These are phyloP conservation scores for Caenorhabditis tropicalis DNA, from an alignment of 1,140 invertebrate genomes.

Conservation along the genomic window DNA sequence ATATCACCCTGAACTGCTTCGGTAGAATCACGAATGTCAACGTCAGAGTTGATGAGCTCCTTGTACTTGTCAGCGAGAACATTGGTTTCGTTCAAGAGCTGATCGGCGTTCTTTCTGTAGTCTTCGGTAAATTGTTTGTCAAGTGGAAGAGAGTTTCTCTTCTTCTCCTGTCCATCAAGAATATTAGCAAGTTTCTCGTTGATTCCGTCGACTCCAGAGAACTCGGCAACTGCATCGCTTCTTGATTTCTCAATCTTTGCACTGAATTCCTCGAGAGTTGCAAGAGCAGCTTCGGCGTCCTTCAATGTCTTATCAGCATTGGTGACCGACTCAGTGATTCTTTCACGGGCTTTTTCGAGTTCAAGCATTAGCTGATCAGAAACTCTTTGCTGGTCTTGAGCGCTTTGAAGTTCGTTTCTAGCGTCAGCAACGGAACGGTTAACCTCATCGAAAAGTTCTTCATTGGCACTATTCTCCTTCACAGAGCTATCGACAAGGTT, in stretches of 20 bases:
- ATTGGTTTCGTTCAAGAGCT: conserved; percentile 28
- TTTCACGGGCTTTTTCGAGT: conserved; percentile 55
- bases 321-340: conserved; percentile 60
- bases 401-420: conserved; percentile 52
- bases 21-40: conserved; percentile 54
- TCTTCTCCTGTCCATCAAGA: not conserved
- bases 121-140: not conserved
- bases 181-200: conserved; percentile 5
- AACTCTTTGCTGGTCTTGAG: conserved; percentile 56
- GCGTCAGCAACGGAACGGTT: conserved; percentile 54
- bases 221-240: conserved; percentile 62
- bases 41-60: conserved; percentile 54
- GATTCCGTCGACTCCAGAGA: conserved; percentile 62
- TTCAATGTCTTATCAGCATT: conserved; percentile 60
- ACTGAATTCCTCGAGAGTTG: conserved; percentile 61
- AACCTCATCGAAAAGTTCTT: conserved; percentile 48
- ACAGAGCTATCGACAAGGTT: conserved; percentile 34
- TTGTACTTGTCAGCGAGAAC: conserved; percentile 35
- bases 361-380: conserved; percentile 56
- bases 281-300: conserved; percentile 54
- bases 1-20: conserved; percentile 48
- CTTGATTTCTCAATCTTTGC: conserved; percentile 67
- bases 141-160: not conserved
- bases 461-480: conserved; percentile 38
- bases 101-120: conserved; percentile 21